phyloP scores from a whole-genome alignment of 2,888 invertebrate species.

The Thereva nobilitata region DNA sequence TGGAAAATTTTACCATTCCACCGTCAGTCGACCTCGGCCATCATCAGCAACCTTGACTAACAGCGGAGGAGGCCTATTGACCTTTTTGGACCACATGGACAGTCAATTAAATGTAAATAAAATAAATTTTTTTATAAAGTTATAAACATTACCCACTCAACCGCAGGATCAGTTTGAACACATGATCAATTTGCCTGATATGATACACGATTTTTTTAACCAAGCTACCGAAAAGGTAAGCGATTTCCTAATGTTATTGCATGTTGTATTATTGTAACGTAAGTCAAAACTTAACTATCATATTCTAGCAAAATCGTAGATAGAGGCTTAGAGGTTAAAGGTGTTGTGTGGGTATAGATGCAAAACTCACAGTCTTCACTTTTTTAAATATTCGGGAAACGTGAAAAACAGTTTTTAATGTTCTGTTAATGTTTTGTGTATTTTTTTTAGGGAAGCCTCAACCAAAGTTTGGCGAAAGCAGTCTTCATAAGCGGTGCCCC shows the following conservation, averaged over 20 bases:
- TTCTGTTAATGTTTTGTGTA: not conserved
- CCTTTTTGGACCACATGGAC: slow-evolving; percentile 3
- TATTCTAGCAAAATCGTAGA: too few species aligned
- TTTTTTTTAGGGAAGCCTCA: not conserved
- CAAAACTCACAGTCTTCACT: too few species aligned
- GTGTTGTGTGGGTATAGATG: too few species aligned
- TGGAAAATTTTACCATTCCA: not conserved
- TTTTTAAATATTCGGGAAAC: too few species aligned
- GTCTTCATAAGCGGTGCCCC: slow-evolving; percentile 7
- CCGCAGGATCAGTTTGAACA: not conserved
- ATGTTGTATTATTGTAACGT: too few species aligned
- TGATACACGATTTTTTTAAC: too few species aligned
- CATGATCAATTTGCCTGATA: not conserved
- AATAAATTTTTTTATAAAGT: not conserved
- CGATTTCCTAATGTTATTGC: too few species aligned
- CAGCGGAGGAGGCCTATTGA: slow-evolving; percentile 4
- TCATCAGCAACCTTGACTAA: not conserved
- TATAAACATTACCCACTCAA: not conserved
- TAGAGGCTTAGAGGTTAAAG: too few species aligned
- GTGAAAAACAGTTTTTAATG: not conserved
- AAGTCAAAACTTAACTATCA: too few species aligned
- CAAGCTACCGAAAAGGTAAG: too few species aligned
- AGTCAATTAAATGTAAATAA: slow-evolving; percentile 4
- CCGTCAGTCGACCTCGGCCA: not conserved
- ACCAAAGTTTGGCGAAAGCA: slow-evolving; percentile 5